Conservation (phyloP, 2,797 vertebrate genomes). For the Hafferia zeledoni region DNA sequence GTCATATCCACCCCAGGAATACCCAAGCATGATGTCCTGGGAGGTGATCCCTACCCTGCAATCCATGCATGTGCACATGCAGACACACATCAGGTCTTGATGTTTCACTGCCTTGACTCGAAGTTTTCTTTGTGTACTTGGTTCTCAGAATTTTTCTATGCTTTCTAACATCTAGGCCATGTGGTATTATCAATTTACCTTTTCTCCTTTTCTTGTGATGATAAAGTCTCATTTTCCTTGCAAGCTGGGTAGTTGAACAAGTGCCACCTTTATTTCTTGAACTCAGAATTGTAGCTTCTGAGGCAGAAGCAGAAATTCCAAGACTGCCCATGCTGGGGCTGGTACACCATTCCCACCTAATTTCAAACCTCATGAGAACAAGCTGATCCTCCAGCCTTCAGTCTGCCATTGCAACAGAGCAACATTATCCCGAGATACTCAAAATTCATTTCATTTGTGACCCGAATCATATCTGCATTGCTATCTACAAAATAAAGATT, state of each 20-base stretch:
- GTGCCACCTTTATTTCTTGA: not conserved
- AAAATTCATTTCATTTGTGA: not conserved
- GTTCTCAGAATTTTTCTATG: not conserved
- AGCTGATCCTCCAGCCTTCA: not conserved
- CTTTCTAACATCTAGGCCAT: not conserved
- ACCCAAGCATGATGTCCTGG: not conserved
- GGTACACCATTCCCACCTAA: not conserved
- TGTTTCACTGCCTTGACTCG: not conserved
- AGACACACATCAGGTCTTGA: not conserved
- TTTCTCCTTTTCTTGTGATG: not conserved
- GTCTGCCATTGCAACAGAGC: not conserved
- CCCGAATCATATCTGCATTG: not conserved
- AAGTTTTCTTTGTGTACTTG: not conserved
- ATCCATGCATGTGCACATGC: not conserved
- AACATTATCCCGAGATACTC: not conserved
- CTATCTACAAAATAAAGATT: not conserved
- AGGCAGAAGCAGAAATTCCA: not conserved
- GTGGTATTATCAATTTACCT: not conserved
- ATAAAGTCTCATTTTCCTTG: not conserved
- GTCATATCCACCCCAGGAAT: not conserved
- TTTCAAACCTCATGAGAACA: not conserved
- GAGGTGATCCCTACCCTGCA: not conserved
- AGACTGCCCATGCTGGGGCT: not conserved
- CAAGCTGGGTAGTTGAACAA: not conserved
- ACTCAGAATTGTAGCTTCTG: not conserved